Evolutionary conservation across 2,113 vertebrate genomes (phyloP), one percentile per base, ranked within the genome.

Genomic region (Platanista minor): DNA sequence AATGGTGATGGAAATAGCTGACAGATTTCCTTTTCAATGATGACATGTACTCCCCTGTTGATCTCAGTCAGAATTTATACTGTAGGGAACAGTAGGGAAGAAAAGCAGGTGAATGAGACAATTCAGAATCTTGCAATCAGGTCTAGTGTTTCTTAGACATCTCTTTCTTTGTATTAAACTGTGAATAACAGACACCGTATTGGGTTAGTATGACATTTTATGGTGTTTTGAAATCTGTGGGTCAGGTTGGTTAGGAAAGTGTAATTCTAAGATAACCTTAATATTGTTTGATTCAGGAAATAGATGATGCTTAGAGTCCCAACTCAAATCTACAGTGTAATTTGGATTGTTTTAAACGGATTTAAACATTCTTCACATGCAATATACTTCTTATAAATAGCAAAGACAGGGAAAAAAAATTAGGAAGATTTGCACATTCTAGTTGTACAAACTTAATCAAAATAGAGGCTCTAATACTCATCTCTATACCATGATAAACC

Each of bases 361-460:
- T 95, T 95, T 94, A 95, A 90, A 49, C 72, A 96, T 98, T 96
- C 86, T 90, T 97, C 25, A 59, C 64, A 80, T 87, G 69, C 97
- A 97, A 97, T 72, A 61, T 87, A 86, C 52, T 95, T 97, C 95
- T 96, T 78, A 92, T 89, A 75, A 97, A 66, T 90, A 96, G 52
- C 91, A 98, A 98, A 98, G 97, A 81, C 95, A 97, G 95, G 46
- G 75, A 72, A 93, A 98, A 98, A 98, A 98, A 98, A 97, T 96
- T 97, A 97, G 64, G 92, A 97, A 97, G 82, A 84, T 98, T 98
- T 97, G 94, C 31, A 12, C 95, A 84, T 96, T 97, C 96, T 95
- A 83, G 72, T 97, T 98, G 98, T 90, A 94, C 93, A 96, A 98
- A 97, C 93, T 97, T 97, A 98, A 98, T 97, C 95, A 97, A 98